A percentile compares a stretch with the other conserved stretches of the same genome.
Conservation (phyloP, 2,888 invertebrate genomes). For the Leptodirus hochenwartii region DNA sequence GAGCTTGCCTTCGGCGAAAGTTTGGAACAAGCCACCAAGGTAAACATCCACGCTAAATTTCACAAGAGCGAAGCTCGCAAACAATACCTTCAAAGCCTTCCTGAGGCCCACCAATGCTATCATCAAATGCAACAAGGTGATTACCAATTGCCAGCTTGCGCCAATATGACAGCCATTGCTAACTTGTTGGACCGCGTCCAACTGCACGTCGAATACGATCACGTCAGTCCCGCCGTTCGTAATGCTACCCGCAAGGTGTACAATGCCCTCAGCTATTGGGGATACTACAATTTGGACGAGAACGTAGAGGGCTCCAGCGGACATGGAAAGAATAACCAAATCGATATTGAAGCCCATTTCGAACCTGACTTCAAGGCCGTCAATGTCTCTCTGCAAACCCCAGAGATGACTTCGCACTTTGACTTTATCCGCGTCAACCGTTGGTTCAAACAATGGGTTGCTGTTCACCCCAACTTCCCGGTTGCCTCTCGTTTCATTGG, state of each 20-base stretch:
- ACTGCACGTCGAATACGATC: conserved; percentile 31
- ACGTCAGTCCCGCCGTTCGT: conserved; percentile 27
- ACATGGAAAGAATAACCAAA: conserved; percentile 28
- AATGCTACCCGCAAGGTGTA: conserved; percentile 13
- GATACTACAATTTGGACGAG: conserved; percentile 30
- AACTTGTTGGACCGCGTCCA: conserved; percentile 33
- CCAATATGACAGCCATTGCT: conserved; percentile 32
- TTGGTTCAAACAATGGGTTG: conserved; percentile 25
- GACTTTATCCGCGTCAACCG: conserved; percentile 28
- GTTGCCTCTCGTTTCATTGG: conserved; percentile 19
- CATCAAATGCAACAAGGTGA: conserved; percentile 34
- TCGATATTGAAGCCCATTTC: conserved; percentile 30
- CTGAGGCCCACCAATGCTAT: conserved; percentile 29
- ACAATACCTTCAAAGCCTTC: conserved; percentile 26
- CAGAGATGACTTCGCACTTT: conserved; percentile 23
- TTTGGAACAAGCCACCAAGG: conserved; percentile 18
- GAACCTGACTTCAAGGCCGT: conserved; percentile 28
- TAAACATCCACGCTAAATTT: conserved; percentile 22
- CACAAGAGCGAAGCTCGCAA: conserved; percentile 31
- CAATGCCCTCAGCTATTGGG: conserved; percentile 26
- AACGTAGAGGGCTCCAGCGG: too few relatives aligned
- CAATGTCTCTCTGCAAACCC: conserved; percentile 30
- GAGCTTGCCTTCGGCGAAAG: conserved; percentile 24
- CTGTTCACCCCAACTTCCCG: conserved; percentile 31
- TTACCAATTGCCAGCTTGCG: conserved; percentile 35